Conservation (phyloP, 2,797 vertebrate genomes). For the Percopsis omiscomaycus region DNA sequence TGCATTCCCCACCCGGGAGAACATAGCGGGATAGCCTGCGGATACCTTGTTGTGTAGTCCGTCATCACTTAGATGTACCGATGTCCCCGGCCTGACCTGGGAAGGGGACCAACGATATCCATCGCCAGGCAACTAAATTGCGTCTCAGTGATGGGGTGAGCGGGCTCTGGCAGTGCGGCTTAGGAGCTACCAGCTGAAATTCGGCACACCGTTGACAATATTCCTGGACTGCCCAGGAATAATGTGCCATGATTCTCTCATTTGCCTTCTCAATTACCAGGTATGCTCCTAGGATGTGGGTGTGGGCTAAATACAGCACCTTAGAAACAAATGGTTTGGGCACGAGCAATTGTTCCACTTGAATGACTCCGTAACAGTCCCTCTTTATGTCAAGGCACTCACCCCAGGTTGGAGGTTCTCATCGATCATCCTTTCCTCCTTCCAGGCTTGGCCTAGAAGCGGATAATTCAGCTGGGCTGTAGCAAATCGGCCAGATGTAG, state of each 20-base stretch:
- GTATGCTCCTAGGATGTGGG: not conserved
- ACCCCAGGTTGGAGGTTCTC: too few species aligned
- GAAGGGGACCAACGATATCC: slow-evolving; percentile 1
- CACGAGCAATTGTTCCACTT: too few species aligned
- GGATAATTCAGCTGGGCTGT: too few species aligned
- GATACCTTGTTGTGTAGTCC: slow-evolving; percentile 12
- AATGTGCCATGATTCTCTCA: not conserved
- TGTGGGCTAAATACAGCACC: too few species aligned
- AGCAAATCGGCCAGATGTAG: too few species aligned
- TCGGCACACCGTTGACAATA: not conserved
- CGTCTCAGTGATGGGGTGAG: not conserved
- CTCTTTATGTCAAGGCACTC: too few species aligned
- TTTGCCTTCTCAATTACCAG: not conserved
- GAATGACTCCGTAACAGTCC: too few species aligned
- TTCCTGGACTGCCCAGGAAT: slow-evolving; percentile 1
- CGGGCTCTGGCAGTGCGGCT: not conserved
- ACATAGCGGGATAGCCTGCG: slow-evolving; percentile 9
- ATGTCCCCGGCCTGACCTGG: not conserved
- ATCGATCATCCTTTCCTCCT: too few species aligned
- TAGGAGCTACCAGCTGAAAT: slow-evolving; percentile 1
- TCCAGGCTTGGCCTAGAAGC: too few species aligned
- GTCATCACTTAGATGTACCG: slow-evolving; percentile 11
- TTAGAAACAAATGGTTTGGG: too few species aligned
- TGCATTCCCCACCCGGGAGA: not conserved
- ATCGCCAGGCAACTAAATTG: slow-evolving; percentile 4